Evolutionary conservation across 2,888 invertebrate species (phyloP), one percentile per base, ranked within the genome.

Genomic region (Thymelicus lineola): DNA sequence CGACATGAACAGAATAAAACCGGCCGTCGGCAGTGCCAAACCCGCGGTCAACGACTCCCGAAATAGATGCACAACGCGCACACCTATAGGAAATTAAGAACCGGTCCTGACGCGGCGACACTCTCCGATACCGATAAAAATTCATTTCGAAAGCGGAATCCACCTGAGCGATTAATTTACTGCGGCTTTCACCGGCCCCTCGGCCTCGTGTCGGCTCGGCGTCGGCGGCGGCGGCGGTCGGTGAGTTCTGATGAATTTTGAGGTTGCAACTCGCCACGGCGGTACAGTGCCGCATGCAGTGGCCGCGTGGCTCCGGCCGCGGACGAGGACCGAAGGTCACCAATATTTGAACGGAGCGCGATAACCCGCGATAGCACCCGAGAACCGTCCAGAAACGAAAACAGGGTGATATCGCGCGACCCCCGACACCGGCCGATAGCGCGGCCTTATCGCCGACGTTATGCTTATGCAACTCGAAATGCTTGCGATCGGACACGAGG

Each of bases 1-100:
- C 78, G 75, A 80, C 81, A 79, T 82, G 80, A 75, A 83, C 83
- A 80, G 82, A 83, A 83, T 82, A 83, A 86, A 86, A 82, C 82
- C 86, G 83, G 84, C 83, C 81, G 81, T 75, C 69, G 75, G 71
- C 82, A 81, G 83, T 86, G 89, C 89, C 89, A 86, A 86, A 84
- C 86, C 82, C 83, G 87, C 91, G 92, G 92, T 92, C 92, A 90
- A 87, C 91, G 92, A 92, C 92, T 91, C 91, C 91, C 92, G 89
- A 93, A 93, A 91, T 91, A 91, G 91, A 89, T 85, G 90, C 90
- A 85, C 86, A 83, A 81, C 84, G 83, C 83, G 83, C 85, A 82
- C 90, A 86, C 87, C 90, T 86, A 87, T 86, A 88, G 80, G 86
- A 86, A 82, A 84, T 83, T 81, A 84, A 87, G 88, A 92, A 93